phyloP scores from a whole-genome alignment of 2,888 invertebrate species.

The Microchrysa polita region DNA sequence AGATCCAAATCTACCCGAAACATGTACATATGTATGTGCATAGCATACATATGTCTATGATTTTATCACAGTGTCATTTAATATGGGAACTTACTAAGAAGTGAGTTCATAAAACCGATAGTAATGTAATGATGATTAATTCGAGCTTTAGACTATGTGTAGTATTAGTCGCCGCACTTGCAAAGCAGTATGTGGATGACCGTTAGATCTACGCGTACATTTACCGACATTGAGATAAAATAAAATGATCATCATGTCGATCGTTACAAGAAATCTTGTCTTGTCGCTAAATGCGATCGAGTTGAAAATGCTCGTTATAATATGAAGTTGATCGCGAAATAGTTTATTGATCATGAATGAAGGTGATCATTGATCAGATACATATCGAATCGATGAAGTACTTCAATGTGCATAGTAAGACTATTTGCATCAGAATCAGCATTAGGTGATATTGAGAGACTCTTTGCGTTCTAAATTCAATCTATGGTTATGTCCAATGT shows the following conservation, averaged over 20 bases:
- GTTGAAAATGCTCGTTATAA: neutral
- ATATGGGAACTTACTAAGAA: no score
- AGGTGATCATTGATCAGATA: neutral
- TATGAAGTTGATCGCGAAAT: neutral
- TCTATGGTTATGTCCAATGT: no score
- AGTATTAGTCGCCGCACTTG: no score
- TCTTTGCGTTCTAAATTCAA: no score
- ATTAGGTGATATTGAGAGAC: no score
- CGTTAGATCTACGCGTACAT: neutral
- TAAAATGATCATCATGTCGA: constrained; percentile 9
- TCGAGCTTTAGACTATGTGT: neutral
- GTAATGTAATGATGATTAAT: neutral
- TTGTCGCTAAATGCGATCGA: neutral
- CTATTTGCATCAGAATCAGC: no score
- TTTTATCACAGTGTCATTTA: no score
- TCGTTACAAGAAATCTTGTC: neutral
- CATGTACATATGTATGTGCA: neutral
- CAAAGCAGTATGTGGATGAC: no score
- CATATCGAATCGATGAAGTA: no score
- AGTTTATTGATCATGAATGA: neutral
- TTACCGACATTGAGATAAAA: constrained; percentile 22
- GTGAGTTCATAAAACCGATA: neutral
- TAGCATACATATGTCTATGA: neutral
- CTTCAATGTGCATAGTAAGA: no score
- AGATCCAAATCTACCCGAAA: neutral